A percentile compares a stretch with the other conserved stretches of the same genome.
Evolutionary conservation across 2,113 vertebrate species (phyloP).

Genomic region (Chloropsis cyanopogon): DNA sequence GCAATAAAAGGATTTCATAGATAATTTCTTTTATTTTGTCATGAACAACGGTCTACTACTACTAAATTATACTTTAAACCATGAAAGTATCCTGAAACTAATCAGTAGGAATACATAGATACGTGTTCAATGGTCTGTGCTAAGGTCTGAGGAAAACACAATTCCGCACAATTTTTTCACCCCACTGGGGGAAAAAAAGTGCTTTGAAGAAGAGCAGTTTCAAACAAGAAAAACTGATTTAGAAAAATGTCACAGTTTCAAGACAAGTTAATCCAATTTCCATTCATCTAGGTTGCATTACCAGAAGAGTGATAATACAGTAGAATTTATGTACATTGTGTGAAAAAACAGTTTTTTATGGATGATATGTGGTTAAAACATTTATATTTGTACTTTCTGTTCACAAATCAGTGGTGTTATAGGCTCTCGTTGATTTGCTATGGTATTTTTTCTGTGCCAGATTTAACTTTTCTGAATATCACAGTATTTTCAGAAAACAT

Average conservation of each 20-base stretch:
- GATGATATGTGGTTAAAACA: neutral
- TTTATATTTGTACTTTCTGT: neutral
- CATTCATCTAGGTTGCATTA: neutral
- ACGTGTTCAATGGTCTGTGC: neutral
- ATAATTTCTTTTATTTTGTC: neutral
- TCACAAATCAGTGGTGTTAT: neutral
- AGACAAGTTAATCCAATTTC: neutral
- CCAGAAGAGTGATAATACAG: neutral
- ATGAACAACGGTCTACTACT: neutral
- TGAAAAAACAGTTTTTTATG: neutral
- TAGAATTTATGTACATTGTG: neutral
- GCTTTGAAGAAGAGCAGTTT: neutral
- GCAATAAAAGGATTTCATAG: neutral
- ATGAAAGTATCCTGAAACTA: neutral
- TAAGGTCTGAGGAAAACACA: neutral
- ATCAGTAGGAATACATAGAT: neutral
- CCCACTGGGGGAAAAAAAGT: accelerated
- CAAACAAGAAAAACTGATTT: neutral
- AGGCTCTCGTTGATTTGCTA: neutral
- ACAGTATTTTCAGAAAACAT: neutral
- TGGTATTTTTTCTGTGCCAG: neutral
- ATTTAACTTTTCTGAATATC: neutral
- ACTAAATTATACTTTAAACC: neutral
- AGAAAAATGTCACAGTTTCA: neutral
- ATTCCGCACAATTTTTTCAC: neutral